Conservation (phyloP, 2,888 invertebrate genomes). For the Litoditis marina region DNA sequence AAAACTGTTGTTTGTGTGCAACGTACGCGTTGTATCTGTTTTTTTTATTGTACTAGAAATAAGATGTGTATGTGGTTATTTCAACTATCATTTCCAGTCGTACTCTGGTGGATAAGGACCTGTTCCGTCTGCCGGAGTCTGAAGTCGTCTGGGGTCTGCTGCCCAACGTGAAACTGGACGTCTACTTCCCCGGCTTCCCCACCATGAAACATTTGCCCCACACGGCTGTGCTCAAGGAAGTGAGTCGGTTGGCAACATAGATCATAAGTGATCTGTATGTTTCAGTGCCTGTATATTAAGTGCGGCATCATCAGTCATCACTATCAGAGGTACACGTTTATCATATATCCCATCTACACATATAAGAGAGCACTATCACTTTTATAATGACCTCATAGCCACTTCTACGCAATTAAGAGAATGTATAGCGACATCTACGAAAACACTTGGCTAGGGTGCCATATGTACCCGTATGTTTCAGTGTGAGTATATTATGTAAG, state of each 20-base stretch:
- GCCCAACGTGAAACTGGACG: constrained; percentile 71
- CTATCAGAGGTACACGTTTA: no score
- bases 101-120: constrained; percentile 57
- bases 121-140: constrained; percentile 60
- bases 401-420: no score
- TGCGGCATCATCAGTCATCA: no score
- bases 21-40: no score
- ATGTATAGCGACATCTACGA: no score
- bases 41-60: no score
- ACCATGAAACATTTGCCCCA: constrained; percentile 82
- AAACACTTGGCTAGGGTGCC: no score
- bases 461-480: no score
- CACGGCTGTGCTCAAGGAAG: constrained; percentile 66
- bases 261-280: background rate
- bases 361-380: no score
- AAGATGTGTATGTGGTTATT: background rate
- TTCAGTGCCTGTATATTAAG: background rate
- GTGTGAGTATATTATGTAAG: no score
- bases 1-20: no score
- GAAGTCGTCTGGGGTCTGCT: constrained; percentile 71
- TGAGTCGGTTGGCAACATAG: background rate
- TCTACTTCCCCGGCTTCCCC: constrained; percentile 86
- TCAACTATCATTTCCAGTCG: constrained; percentile 54
- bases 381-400: no score
- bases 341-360: background rate